phyloP scores from a whole-genome alignment of 2,797 vertebrate genomes.

The Arremon brunneinucha region DNA sequence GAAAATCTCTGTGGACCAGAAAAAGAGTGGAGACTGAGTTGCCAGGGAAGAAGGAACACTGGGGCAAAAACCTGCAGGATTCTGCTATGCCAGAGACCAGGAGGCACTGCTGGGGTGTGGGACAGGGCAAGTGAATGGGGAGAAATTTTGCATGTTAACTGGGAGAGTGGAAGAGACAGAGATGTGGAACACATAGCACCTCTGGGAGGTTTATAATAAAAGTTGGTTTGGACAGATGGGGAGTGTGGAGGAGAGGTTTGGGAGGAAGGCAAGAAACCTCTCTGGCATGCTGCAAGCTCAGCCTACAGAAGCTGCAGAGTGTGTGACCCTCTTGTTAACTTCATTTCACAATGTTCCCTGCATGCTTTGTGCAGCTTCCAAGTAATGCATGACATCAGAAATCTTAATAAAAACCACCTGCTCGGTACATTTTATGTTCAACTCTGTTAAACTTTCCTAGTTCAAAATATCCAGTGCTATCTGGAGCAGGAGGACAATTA shows the following conservation, averaged over 20 bases:
- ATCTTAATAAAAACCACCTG: conserved; percentile 63
- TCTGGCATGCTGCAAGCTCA: background rate
- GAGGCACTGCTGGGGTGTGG: background rate
- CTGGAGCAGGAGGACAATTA: background rate
- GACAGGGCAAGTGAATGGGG: background rate
- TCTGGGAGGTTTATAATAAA: background rate
- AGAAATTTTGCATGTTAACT: background rate
- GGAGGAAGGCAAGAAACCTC: background rate
- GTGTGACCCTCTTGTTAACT: conserved; percentile 53
- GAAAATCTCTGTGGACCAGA: background rate
- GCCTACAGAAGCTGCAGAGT: conserved; percentile 50
- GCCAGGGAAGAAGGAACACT: background rate
- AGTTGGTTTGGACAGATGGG: background rate
- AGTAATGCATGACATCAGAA: conserved; percentile 49
- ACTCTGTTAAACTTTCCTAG: background rate
- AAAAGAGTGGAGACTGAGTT: background rate
- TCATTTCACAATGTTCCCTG: conserved; percentile 57
- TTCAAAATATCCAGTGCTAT: conserved; percentile 23
- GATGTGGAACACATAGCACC: background rate
- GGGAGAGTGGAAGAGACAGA: background rate
- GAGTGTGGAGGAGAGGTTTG: background rate
- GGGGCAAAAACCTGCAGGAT: background rate
- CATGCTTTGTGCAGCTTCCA: conserved; percentile 52
- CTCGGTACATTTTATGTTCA: background rate
- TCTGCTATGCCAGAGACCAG: accelerated